phyloP scores from a whole-genome alignment of 2,113 vertebrate species.

The Mionectes macconnelli region DNA sequence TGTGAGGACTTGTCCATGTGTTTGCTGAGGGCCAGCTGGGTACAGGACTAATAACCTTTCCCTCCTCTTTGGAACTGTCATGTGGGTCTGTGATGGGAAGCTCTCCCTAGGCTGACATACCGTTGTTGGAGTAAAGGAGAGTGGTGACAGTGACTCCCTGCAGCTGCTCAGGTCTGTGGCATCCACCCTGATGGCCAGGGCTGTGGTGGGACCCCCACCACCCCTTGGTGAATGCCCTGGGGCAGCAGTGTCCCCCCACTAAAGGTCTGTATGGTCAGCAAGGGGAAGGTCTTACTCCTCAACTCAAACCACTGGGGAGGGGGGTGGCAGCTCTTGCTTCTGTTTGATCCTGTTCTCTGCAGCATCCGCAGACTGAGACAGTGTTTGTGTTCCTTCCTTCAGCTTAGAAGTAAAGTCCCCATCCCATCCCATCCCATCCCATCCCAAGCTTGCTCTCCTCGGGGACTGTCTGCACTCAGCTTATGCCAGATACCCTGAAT shows the following conservation, averaged over 20 bases:
- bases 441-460: background rate
- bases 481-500: constrained; percentile 5
- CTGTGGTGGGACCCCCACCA: background rate
- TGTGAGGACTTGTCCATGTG: accelerated
- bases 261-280: background rate
- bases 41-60: background rate
- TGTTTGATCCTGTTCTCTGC: background rate
- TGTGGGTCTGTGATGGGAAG: background rate
- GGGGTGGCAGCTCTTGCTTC: background rate
- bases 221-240: accelerated
- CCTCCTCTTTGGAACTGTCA: background rate
- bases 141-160: background rate
- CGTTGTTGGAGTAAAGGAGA: background rate
- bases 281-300: background rate
- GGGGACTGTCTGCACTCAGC: constrained; percentile 46
- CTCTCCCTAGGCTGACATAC: background rate
- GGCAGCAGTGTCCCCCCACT: background rate
- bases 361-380: background rate
- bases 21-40: background rate
- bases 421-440: background rate
- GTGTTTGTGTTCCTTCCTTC: background rate
- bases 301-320: background rate
- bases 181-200: background rate
- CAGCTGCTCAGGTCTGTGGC: background rate
- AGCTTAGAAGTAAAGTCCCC: constrained; percentile 32